phyloP scores from a whole-genome alignment of 2,797 vertebrate species.

The Semaprochilodus insignis region DNA sequence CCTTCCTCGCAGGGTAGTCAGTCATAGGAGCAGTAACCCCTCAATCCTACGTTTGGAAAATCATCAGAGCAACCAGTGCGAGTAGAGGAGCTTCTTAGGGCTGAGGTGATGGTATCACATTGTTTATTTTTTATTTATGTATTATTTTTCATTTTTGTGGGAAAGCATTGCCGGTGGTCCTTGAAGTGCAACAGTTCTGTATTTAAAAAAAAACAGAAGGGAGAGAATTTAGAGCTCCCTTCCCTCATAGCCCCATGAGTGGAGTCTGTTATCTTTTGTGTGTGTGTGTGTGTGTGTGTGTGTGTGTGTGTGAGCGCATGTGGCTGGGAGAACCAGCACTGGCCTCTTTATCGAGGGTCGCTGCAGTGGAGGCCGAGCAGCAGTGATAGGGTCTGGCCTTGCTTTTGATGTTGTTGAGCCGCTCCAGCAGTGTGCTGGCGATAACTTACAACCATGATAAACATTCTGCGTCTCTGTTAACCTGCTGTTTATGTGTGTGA shows the following conservation, averaged over 20 bases:
- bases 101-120: slow-evolving; percentile 41
- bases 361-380: slow-evolving; percentile 42
- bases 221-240: slow-evolving; percentile 46
- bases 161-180: slow-evolving; percentile 41
- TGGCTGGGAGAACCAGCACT: slow-evolving; percentile 25
- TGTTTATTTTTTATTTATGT: background rate
- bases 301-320: slow-evolving; percentile 4
- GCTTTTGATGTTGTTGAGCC: slow-evolving; percentile 55
- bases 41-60: slow-evolving; percentile 63
- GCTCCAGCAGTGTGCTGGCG: slow-evolving; percentile 45
- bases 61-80: slow-evolving; percentile 49
- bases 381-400: slow-evolving; percentile 51
- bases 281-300: slow-evolving; percentile 24
- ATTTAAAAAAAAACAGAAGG: slow-evolving; percentile 31
- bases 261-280: slow-evolving; percentile 51
- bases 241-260: slow-evolving; percentile 32
- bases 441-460: slow-evolving; percentile 60
- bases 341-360: slow-evolving; percentile 48
- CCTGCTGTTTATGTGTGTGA: slow-evolving; percentile 30
- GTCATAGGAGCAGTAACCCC: slow-evolving; percentile 76
- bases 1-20: slow-evolving; percentile 69
- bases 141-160: slow-evolving; percentile 45
- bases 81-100: slow-evolving; percentile 45
- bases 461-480: slow-evolving; percentile 49
- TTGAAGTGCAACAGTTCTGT: slow-evolving; percentile 48